Percentiles rank a stretch among this genome's conserved stretches.
These are phyloP conservation scores for Morelia viridis DNA, from an alignment of 2,797 vertebrate genomes.

Conservation along the genomic window DNA sequence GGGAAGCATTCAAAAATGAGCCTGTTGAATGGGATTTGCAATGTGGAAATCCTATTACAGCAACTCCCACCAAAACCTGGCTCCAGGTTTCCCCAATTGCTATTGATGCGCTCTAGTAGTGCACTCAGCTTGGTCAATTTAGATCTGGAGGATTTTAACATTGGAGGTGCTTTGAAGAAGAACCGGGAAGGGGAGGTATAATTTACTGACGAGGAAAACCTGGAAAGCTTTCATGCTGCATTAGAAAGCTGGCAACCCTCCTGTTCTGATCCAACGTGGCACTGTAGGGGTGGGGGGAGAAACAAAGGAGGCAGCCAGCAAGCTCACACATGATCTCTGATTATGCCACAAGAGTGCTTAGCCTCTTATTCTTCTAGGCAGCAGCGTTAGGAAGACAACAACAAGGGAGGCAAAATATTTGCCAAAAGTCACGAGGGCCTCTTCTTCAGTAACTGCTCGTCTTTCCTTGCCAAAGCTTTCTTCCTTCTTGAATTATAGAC, in stretches of 20 bases:
- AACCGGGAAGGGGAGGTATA: not conserved
- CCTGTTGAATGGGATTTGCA: conserved; percentile 23
- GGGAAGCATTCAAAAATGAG: not conserved
- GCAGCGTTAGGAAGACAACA: not conserved
- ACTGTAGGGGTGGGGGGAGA: not conserved
- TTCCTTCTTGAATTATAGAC: not conserved
- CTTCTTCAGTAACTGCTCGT: not conserved
- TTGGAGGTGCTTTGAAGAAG: conserved; percentile 31
- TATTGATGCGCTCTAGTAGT: conserved; percentile 10
- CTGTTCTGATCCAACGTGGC: not conserved
- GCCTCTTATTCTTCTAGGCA: conserved; percentile 16
- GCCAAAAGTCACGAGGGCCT: not conserved
- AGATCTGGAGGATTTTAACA: conserved; percentile 55
- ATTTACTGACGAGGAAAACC: conserved; percentile 6
- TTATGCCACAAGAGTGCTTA: not conserved
- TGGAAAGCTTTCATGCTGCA: conserved; percentile 39
- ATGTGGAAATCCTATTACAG: conserved; percentile 32
- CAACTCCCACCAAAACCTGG: conserved; percentile 18
- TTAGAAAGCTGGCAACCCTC: conserved; percentile 34
- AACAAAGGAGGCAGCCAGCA: conserved; percentile 24
- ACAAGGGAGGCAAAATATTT: not conserved
- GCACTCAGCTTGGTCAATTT: conserved; percentile 16
- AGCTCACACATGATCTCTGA: conserved; percentile 28
- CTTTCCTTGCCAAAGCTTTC: not conserved
- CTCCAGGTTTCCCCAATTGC: conserved; percentile 6